A percentile compares a stretch with the other conserved stretches of the same genome.
Evolutionary conservation across 23 tunicate genomes (phyloP).

Genomic region (Oikopleura dioica): DNA sequence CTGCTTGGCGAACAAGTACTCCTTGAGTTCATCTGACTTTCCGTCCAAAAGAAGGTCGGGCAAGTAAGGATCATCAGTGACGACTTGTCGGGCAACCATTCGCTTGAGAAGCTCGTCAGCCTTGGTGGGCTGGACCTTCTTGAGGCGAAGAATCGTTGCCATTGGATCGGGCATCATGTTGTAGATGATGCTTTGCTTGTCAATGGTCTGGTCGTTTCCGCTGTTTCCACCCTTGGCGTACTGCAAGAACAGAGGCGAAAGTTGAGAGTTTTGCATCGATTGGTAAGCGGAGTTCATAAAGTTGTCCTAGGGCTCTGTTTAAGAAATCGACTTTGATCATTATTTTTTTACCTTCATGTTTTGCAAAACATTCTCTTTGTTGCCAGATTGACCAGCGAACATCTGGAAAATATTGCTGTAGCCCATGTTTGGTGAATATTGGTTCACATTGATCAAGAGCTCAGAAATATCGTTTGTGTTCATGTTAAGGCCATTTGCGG

Average conservation of each 20-base stretch:
- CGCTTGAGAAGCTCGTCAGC: not conserved
- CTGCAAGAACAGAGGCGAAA: not conserved
- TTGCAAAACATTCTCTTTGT: not conserved
- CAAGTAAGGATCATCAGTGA: not conserved
- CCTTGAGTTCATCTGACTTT: not conserved
- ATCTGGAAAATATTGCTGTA: not conserved
- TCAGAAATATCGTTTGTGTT: not conserved
- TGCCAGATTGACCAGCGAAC: not conserved
- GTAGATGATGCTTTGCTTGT: not conserved
- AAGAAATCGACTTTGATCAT: too few species aligned
- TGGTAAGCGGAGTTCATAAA: not conserved
- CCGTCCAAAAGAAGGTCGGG: not conserved
- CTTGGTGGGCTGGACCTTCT: not conserved
- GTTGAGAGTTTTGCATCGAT: not conserved
- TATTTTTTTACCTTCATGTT: too few species aligned
- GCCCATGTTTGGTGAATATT: not conserved
- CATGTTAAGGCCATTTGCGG: not conserved
- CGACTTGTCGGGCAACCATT: constrained; percentile 2
- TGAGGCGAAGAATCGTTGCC: not conserved
- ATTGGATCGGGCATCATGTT: not conserved
- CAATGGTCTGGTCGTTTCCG: not conserved
- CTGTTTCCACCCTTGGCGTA: not conserved
- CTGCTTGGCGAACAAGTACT: constrained; percentile 11
- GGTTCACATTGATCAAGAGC: not conserved
- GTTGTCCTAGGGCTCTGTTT: too few species aligned